phyloP scores from a whole-genome alignment of 2,888 invertebrate genomes.

The Drosophila mayaguana region DNA sequence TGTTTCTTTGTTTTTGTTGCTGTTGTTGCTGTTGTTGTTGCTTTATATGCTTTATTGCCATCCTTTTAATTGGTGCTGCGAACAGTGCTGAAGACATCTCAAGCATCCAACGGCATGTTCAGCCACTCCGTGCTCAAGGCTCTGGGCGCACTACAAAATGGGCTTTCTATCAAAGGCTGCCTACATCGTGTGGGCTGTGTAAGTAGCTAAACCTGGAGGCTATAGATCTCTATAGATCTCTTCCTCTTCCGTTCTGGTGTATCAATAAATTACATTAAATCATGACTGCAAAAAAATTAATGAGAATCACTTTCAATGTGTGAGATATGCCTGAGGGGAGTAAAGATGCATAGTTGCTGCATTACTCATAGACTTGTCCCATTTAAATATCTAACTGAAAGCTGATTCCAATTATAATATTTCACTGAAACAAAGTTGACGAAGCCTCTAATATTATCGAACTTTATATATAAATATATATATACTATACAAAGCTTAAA shows the following conservation, averaged over 20 bases:
- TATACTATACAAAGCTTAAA: no score
- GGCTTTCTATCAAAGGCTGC: constrained; percentile 92
- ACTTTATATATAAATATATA: neutral
- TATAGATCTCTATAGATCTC: neutral
- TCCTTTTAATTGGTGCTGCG: constrained; percentile 7
- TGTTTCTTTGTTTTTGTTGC: neutral
- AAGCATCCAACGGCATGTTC: constrained; percentile 58
- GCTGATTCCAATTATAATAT: neutral
- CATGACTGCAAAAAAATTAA: constrained; percentile 31
- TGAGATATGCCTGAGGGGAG: constrained; percentile 31
- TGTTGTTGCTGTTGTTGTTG: neutral
- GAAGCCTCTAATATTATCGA: neutral
- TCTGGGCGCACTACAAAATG: constrained; percentile 85
- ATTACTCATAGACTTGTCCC: constrained; percentile 3
- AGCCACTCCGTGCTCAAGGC: constrained; percentile 41
- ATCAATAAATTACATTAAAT: constrained; percentile 20
- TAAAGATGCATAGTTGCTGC: constrained; percentile 1
- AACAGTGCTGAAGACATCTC: constrained; percentile 23
- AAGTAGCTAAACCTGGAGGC: constrained; percentile 85
- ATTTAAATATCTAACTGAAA: neutral
- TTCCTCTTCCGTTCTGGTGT: constrained; percentile 2
- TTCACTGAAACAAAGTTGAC: neutral
- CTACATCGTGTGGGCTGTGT: constrained; percentile 93
- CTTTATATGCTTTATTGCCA: constrained; percentile 10
- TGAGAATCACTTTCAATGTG: constrained; percentile 40